A percentile compares a stretch with the other conserved stretches of the same genome.
Conservation (phyloP, 2,888 invertebrate species). For the Mimumesa dahlbomi region DNA sequence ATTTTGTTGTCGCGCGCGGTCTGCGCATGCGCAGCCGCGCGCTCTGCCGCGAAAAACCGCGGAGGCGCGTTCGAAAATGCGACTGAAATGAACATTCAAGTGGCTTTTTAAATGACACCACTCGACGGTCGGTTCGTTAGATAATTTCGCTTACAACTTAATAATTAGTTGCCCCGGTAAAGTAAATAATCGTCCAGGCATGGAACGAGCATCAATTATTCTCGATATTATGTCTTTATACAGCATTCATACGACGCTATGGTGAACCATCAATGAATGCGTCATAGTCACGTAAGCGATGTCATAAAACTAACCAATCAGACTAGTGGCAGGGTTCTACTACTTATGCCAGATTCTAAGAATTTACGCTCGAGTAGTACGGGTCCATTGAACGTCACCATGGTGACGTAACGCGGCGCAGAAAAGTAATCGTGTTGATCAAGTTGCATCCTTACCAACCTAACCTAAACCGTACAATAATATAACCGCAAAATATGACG, state of each 20-base stretch:
- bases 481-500: too few relatives aligned
- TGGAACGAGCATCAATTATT: too few relatives aligned
- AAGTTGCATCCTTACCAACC: background rate
- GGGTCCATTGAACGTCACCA: background rate
- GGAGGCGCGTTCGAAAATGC: slow-evolving; percentile 34
- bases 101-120: too few relatives aligned
- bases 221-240: slow-evolving; percentile 16
- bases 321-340: background rate
- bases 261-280: slow-evolving; percentile 6
- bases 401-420: background rate
- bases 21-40: slow-evolving; percentile 53
- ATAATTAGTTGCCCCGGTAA: too few relatives aligned
- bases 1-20: slow-evolving; percentile 70
- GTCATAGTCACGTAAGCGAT: background rate
- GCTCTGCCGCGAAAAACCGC: slow-evolving; percentile 38
- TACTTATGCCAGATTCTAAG: slow-evolving; percentile 4
- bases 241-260: background rate
- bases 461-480: too few relatives aligned
- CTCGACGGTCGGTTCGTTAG: too few relatives aligned
- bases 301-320: slow-evolving; percentile 10
- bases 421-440: background rate
- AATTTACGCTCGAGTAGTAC: background rate
- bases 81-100: background rate
- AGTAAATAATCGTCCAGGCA: too few relatives aligned
- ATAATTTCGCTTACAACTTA: too few relatives aligned